phyloP scores from a whole-genome alignment of 2,888 invertebrate genomes.

The Timandra comae region DNA sequence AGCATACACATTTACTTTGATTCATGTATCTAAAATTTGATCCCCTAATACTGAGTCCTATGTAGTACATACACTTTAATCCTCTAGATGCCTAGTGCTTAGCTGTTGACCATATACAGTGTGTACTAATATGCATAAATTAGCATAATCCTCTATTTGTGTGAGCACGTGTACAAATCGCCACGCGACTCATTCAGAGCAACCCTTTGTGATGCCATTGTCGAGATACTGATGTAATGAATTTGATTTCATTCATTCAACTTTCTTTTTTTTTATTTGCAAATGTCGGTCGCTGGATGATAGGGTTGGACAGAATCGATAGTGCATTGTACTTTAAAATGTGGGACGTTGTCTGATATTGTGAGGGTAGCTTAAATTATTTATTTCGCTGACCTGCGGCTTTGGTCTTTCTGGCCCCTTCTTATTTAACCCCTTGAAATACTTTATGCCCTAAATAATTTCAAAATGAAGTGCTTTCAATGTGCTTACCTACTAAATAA shows the following conservation, averaged over 20 bases:
- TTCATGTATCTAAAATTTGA: no score
- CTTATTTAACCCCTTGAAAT: no score
- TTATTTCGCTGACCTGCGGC: no score
- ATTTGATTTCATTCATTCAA: constrained; percentile 39
- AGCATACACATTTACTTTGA: no score
- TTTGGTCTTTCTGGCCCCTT: no score
- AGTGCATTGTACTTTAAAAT: constrained; percentile 8
- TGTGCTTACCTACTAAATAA: no score
- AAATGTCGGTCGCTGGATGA: constrained; percentile 11
- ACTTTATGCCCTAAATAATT: no score
- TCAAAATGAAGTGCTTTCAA: no score
- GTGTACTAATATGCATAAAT: constrained; percentile 33
- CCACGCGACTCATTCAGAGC: constrained; percentile 40
- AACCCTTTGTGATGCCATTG: constrained; percentile 44
- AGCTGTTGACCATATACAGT: constrained; percentile 8
- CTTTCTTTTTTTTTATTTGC: constrained; percentile 5
- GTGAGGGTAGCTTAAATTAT: no score
- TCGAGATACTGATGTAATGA: constrained; percentile 34
- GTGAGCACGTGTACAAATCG: constrained; percentile 37
- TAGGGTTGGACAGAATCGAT: constrained; percentile 12
- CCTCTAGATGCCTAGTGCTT: constrained; percentile 2
- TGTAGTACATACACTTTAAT: constrained; percentile 2
- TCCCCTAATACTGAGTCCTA: no score
- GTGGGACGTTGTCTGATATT: constrained; percentile 7
- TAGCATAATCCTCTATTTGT: constrained; percentile 44